Conservation (phyloP, 2,797 vertebrate species). For the Brachymystax lenok region DNA sequence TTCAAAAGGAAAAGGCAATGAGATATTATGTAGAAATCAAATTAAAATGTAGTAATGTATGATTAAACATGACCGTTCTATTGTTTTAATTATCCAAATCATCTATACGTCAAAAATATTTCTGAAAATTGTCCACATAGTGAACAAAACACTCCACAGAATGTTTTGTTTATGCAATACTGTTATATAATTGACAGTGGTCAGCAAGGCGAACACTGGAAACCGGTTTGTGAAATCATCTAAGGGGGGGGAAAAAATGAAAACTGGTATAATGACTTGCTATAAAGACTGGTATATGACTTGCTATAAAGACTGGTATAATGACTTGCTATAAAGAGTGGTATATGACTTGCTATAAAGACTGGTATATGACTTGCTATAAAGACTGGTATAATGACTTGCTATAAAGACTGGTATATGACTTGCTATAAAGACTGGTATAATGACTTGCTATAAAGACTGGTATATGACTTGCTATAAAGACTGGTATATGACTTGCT, state of each 20-base stretch:
- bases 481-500: no score
- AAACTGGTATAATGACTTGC: not conserved
- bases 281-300: not conserved
- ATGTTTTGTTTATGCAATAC: conserved; percentile 3
- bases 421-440: no score
- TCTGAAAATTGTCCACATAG: not conserved
- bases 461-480: no score
- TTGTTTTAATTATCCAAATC: not conserved
- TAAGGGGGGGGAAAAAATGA: not conserved
- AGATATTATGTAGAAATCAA: not conserved
- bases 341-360: no score
- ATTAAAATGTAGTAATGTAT: not conserved
- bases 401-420: no score
- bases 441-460: no score
- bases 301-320: no score
- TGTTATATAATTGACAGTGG: conserved; percentile 7
- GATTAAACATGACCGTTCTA: not conserved
- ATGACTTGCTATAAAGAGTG: no score
- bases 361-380: no score
- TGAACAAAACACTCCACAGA: not conserved
- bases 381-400: no score
- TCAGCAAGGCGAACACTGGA: not conserved
- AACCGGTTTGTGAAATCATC: not conserved
- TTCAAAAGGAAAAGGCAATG: not conserved
- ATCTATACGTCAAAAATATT: not conserved